These are phyloP conservation scores for Parotocinclus haroldoi DNA, from an alignment of 2,797 vertebrate species.

Conservation along the genomic window DNA sequence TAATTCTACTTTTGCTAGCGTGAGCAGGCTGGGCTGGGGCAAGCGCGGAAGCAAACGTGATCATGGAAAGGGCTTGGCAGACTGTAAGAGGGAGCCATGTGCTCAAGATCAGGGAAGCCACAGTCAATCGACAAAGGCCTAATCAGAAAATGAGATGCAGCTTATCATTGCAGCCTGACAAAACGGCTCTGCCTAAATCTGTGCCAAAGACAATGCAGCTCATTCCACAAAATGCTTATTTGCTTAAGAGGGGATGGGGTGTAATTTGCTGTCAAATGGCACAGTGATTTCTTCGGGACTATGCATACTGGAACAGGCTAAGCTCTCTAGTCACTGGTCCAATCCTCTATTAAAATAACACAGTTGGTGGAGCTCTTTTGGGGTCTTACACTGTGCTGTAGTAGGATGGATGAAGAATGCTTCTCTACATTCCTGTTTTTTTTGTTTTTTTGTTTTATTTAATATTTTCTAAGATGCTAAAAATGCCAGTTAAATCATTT, in stretches of 20 bases:
- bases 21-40: slow-evolving; percentile 17
- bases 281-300: background rate
- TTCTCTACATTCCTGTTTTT: background rate
- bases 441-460: background rate
- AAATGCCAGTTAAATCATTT: too few relatives aligned
- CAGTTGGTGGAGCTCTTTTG: background rate
- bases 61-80: slow-evolving; percentile 44
- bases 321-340: background rate
- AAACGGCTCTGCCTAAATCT: slow-evolving; percentile 46
- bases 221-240: slow-evolving; percentile 27
- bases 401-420: background rate
- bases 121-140: slow-evolving; percentile 55
- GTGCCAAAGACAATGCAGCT: slow-evolving; percentile 37
- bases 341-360: slow-evolving; percentile 1
- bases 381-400: background rate
- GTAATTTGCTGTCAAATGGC: slow-evolving; percentile 6
- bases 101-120: slow-evolving; percentile 34
- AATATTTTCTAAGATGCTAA: too few relatives aligned
- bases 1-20: slow-evolving; percentile 29
- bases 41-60: slow-evolving; percentile 50
- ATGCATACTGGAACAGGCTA: slow-evolving; percentile 1
- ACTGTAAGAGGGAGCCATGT: slow-evolving; percentile 28
- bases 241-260: background rate
- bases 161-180: slow-evolving; percentile 52
- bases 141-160: slow-evolving; percentile 67